Conservation (phyloP, 2,888 invertebrate species). For the Drosophila testacea region DNA sequence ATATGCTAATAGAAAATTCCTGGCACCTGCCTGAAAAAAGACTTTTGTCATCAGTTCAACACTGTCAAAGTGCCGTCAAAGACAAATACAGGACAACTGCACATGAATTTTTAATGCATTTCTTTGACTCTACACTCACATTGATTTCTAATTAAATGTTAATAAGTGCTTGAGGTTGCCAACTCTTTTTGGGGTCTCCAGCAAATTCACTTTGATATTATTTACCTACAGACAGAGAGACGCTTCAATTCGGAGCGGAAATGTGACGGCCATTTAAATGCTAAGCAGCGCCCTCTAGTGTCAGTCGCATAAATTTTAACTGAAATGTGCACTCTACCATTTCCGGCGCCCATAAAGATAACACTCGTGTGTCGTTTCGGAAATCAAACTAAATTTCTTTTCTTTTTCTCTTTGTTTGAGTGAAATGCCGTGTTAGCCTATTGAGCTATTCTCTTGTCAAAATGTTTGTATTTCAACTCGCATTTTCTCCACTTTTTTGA, state of each 20-base stretch:
- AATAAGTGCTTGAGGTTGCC: conserved; percentile 47
- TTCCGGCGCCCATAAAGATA: conserved; percentile 73
- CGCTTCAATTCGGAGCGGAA: conserved; percentile 62
- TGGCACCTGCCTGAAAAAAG: conserved; percentile 51
- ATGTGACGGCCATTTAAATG: conserved; percentile 74
- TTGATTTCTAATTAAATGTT: conserved; percentile 80
- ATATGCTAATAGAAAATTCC: conserved; percentile 51
- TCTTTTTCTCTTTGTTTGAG: conserved; percentile 10
- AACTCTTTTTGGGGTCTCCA: conserved; percentile 62
- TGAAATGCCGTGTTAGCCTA: conserved; percentile 21
- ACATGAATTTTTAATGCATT: conserved; percentile 62
- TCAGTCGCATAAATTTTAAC: conserved; percentile 68
- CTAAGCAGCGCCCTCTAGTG: conserved; percentile 67
- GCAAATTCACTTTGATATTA: conserved; percentile 17
- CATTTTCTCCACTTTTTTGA: conserved; percentile 16
- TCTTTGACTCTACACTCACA: conserved; percentile 41
- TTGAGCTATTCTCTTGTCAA: conserved; percentile 30
- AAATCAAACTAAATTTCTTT: conserved; percentile 28
- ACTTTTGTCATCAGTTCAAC: conserved; percentile 17
- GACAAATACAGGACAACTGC: conserved; percentile 49
- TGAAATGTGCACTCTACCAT: conserved; percentile 72
- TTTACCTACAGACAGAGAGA: conserved; percentile 43
- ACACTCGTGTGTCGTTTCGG: conserved; percentile 34
- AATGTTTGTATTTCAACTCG: conserved; percentile 26
- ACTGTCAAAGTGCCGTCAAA: conserved; percentile 36